These are phyloP conservation scores for Pachymerium ferrugineum DNA, from an alignment of 2,888 invertebrate genomes.

Conservation along the genomic window DNA sequence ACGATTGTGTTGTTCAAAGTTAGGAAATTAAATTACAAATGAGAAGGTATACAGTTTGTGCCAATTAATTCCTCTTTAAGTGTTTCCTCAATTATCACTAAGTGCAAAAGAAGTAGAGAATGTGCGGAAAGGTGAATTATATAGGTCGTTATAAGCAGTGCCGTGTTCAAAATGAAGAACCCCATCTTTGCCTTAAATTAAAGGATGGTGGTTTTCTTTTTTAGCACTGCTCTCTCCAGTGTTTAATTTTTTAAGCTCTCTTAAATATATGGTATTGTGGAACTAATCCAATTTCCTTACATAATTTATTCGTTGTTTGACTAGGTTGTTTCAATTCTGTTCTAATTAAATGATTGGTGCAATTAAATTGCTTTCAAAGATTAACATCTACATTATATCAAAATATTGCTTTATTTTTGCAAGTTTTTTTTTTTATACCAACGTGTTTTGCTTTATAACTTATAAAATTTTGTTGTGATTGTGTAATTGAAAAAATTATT, in stretches of 20 bases:
- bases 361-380: background rate
- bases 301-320: background rate
- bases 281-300: background rate
- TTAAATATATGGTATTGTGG: background rate
- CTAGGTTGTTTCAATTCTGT: background rate
- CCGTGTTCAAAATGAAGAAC: no score
- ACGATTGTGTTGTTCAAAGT: no score
- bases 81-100: no score
- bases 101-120: no score
- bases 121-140: no score
- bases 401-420: background rate
- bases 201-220: background rate
- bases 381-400: background rate
- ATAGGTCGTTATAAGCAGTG: no score
- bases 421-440: background rate
- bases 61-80: no score
- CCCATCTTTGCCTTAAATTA: background rate
- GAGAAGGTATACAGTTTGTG: no score
- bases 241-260: background rate
- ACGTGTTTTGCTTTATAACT: no score
- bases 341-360: background rate
- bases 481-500: conserved; percentile 9
- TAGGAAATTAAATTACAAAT: no score
- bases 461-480: background rate
- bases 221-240: no score